phyloP scores from a whole-genome alignment of 2,888 invertebrate species.

The Neocrepidodera transversa region DNA sequence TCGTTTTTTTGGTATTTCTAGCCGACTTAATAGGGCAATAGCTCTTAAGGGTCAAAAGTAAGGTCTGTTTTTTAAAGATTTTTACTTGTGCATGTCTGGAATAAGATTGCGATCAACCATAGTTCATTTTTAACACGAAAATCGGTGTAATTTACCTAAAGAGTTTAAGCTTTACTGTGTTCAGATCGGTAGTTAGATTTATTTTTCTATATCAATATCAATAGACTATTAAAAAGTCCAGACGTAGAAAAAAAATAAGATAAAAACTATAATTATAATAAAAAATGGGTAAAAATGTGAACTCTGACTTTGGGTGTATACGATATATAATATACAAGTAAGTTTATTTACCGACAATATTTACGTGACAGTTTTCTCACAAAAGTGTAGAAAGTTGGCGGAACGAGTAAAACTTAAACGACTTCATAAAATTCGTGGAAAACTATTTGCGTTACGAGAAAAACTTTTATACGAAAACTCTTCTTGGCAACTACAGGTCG shows the following conservation, averaged over 20 bases:
- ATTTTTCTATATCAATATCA: neutral
- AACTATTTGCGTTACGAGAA: constrained; percentile 14
- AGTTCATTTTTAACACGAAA: constrained; percentile 16
- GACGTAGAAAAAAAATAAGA: constrained; percentile 1
- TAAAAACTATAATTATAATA: neutral
- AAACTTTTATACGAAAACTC: constrained; percentile 14
- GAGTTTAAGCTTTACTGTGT: constrained; percentile 6
- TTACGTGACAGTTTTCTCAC: constrained; percentile 6
- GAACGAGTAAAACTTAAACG: constrained; percentile 26
- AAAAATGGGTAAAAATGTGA: neutral
- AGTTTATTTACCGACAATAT: constrained; percentile 29
- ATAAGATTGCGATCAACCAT: constrained; percentile 9
- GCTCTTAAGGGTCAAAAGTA: neutral
- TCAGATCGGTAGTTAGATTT: neutral
- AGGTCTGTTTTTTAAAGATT: neutral
- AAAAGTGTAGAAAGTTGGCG: neutral
- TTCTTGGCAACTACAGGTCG: neutral
- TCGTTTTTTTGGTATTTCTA: too few species aligned
- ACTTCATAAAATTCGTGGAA: constrained; percentile 21
- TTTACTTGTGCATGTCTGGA: constrained; percentile 8
- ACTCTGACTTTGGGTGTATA: neutral
- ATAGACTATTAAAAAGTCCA: neutral
- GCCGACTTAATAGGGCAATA: too few species aligned
- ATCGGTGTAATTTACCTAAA: constrained; percentile 16
- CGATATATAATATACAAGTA: neutral